These are phyloP conservation scores for Rhinogobio ventralis DNA, from an alignment of 2,797 vertebrate species.

Conservation along the genomic window DNA sequence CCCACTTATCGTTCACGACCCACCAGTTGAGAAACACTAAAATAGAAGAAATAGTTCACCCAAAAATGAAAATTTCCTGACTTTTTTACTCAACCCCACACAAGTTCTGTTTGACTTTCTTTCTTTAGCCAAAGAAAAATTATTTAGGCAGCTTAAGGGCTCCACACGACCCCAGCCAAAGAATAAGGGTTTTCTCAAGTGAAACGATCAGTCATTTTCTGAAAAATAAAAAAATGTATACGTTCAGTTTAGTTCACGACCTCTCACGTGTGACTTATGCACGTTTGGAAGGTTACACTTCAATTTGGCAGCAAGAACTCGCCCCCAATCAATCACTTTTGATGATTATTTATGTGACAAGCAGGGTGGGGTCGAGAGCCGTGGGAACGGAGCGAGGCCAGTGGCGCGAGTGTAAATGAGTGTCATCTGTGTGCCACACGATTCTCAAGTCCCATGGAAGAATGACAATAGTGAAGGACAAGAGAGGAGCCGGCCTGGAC, in stretches of 20 bases:
- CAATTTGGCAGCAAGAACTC: neutral
- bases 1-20: too few species aligned
- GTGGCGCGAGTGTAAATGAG: too few species aligned
- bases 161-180: neutral
- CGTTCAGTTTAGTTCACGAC: neutral
- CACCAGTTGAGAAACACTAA: too few species aligned
- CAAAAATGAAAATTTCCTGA: neutral
- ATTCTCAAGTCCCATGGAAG: too few species aligned
- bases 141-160: fast-evolving
- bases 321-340: neutral
- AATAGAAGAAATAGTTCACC: neutral
- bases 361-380: too few species aligned
- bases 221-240: neutral
- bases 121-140: neutral
- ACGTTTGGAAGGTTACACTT: neutral
- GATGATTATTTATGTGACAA: neutral
- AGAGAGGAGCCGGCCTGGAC: neutral
- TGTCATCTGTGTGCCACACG: neutral
- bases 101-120: neutral
- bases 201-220: neutral
- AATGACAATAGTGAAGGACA: too few species aligned
- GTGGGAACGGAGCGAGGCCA: too few species aligned
- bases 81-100: too few species aligned
- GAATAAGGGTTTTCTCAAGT: neutral
- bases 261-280: too few species aligned